phyloP scores from a whole-genome alignment of 2,888 invertebrate species.

The Pomacea canaliculata region DNA sequence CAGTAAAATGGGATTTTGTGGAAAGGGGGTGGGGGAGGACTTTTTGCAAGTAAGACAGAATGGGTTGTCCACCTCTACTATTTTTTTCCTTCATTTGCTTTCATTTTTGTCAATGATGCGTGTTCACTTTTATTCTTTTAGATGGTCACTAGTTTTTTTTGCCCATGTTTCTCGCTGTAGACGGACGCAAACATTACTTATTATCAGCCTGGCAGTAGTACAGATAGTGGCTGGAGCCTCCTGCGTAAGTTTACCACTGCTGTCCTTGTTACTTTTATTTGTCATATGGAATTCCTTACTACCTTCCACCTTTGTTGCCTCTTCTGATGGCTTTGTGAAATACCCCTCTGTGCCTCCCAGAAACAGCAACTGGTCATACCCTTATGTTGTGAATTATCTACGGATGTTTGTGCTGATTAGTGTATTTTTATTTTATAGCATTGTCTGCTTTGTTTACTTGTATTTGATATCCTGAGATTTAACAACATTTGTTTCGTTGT shows the following conservation, averaged over 20 bases:
- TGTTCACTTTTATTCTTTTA: too few relatives aligned
- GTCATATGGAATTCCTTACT: not conserved
- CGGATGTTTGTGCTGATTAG: not conserved
- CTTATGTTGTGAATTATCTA: too few relatives aligned
- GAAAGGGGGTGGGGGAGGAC: too few relatives aligned
- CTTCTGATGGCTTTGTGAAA: not conserved
- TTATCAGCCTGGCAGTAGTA: constrained; percentile 45
- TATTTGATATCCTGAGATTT: too few relatives aligned
- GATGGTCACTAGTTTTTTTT: not conserved
- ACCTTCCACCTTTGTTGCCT: not conserved
- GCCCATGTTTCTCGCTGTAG: constrained; percentile 28
- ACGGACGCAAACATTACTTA: constrained; percentile 36
- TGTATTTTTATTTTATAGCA: not conserved
- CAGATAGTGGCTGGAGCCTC: constrained; percentile 61
- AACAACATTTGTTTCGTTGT: too few relatives aligned
- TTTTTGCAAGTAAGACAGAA: too few relatives aligned
- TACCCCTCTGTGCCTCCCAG: not conserved
- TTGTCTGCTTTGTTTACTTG: too few relatives aligned
- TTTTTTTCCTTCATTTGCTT: too few relatives aligned
- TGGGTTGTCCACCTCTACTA: too few relatives aligned
- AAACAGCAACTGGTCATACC: not conserved
- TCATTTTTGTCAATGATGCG: too few relatives aligned
- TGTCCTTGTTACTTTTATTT: not conserved
- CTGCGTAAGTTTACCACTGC: constrained; percentile 43
- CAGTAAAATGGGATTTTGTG: too few relatives aligned